A percentile compares a stretch with the other conserved stretches of the same genome.
Evolutionary conservation across 2,888 invertebrate genomes (phyloP).

Genomic region (Lysandra coridon): DNA sequence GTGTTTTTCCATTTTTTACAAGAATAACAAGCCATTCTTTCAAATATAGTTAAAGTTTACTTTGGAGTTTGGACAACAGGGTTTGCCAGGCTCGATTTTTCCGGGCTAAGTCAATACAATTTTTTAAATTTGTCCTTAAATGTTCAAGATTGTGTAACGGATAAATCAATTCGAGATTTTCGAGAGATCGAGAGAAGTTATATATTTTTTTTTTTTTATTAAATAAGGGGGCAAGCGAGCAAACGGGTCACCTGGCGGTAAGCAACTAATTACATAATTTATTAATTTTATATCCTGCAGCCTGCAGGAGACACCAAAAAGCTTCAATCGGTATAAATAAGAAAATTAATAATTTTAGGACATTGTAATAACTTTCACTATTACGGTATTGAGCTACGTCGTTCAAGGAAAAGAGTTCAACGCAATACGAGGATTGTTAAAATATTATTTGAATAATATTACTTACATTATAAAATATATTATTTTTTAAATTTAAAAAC

Average conservation of each 20-base stretch:
- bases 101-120: slow-evolving; percentile 40
- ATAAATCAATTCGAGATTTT: not conserved
- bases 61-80: slow-evolving; percentile 37
- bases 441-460: too few species aligned
- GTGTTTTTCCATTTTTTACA: slow-evolving; percentile 26
- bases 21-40: slow-evolving; percentile 16
- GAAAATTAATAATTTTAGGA: not conserved
- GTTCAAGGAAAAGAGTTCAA: slow-evolving; percentile 13
- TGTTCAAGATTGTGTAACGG: slow-evolving; percentile 29
- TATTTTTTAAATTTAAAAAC: too few species aligned
- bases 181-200: too few species aligned
- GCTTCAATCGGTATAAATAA: not conserved
- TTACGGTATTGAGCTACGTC: not conserved
- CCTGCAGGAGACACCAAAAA: not conserved
- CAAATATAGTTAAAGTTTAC: slow-evolving; percentile 33
- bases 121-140: slow-evolving; percentile 35
- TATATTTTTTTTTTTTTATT: too few species aligned
- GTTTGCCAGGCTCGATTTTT: slow-evolving; percentile 46
- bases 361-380: not conserved
- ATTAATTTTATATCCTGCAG: too few species aligned
- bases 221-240: too few species aligned
- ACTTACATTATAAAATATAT: too few species aligned
- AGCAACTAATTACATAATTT: too few species aligned
- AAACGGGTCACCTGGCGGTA: too few species aligned
- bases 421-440: not conserved